A percentile compares a stretch with the other conserved stretches of the same genome.
phyloP scores from a whole-genome alignment of 2,797 vertebrate species.

The Limosa lapponica region DNA sequence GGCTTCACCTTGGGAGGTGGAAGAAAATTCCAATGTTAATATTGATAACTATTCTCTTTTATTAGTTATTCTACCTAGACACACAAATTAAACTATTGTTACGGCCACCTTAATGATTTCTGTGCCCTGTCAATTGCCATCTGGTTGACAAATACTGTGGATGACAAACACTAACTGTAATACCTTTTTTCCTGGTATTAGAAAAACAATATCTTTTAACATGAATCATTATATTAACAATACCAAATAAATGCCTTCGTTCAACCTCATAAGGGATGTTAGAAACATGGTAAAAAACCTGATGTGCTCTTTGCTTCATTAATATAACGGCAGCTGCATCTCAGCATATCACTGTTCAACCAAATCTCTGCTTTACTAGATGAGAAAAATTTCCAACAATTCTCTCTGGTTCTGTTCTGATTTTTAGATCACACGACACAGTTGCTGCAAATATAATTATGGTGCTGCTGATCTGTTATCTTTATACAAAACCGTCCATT shows the following conservation, averaged over 20 bases:
- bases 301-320: neutral
- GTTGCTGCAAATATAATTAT: neutral
- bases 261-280: neutral
- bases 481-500: neutral
- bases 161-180: neutral
- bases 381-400: neutral
- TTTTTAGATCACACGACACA: constrained; percentile 7
- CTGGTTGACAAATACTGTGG: neutral
- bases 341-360: neutral
- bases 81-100: neutral
- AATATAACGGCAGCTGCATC: neutral
- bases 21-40: neutral
- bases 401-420: constrained; percentile 18
- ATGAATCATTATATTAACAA: neutral
- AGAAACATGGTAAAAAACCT: neutral
- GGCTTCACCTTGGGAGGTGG: neutral
- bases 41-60: neutral
- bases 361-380: neutral
- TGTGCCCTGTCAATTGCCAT: neutral
- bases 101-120: neutral
- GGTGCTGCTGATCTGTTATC: neutral
- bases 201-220: neutral
- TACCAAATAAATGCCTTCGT: neutral
- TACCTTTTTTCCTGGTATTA: neutral
- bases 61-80: neutral